Evolutionary conservation across 30 jellyfish, hydroid and myxozoan genomes (phyloP).

Genomic region (Catostylus mosaicus): DNA sequence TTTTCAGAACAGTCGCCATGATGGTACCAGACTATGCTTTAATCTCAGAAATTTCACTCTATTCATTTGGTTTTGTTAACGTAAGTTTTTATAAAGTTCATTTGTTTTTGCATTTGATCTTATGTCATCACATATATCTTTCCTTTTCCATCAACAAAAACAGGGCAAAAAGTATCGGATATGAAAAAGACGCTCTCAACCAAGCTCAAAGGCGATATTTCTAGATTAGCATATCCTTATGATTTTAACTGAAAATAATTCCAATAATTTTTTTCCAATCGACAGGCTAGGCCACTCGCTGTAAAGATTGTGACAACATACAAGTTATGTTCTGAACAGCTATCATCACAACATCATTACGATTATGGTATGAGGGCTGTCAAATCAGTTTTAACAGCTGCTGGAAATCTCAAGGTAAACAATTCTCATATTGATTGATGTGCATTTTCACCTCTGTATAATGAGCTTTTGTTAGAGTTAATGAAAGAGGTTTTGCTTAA

Average conservation of each 20-base stretch:
- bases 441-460: too few relatives aligned
- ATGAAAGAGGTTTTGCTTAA: too few relatives aligned
- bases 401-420: conserved; percentile 96
- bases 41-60: conserved; percentile 93
- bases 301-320: conserved; percentile 98
- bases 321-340: conserved; percentile 94
- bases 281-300: conserved; percentile 98
- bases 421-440: too few relatives aligned
- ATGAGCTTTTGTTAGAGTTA: too few relatives aligned
- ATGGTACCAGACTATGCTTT: conserved; percentile 99
- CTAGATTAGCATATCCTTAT: too few relatives aligned
- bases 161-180: too few relatives aligned
- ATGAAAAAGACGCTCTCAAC: too few relatives aligned
- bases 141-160: neutral
- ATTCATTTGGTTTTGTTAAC: conserved; percentile 96
- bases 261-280: too few relatives aligned
- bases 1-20: conserved; percentile 98
- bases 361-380: conserved; percentile 99
- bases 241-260: too few relatives aligned
- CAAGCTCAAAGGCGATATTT: too few relatives aligned
- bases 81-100: conserved; percentile 44
- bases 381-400: conserved; percentile 97
- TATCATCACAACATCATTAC: conserved; percentile 96
- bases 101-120: neutral
- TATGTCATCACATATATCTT: neutral